Conservation (phyloP, 2,113 vertebrate species). For the Pelecanoides urinatrix region DNA sequence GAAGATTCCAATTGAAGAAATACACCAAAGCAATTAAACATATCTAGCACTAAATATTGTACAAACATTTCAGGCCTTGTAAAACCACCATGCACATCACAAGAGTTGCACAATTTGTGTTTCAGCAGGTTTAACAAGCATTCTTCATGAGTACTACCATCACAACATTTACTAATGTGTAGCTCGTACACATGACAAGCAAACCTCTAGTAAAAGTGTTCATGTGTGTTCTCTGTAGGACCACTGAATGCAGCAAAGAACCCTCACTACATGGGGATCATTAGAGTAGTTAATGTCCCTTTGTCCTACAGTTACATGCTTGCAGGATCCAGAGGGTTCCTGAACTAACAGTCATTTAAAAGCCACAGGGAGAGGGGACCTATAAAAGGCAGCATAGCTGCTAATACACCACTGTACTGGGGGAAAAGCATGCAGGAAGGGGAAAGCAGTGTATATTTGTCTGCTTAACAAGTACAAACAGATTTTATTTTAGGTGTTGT, state of each 20-base stretch:
- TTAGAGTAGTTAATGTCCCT: background rate
- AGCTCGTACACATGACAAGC: background rate
- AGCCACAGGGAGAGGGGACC: background rate
- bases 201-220: background rate
- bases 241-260: background rate
- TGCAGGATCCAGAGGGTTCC: background rate
- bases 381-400: background rate
- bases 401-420: background rate
- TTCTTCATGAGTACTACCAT: background rate
- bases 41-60: background rate
- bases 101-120: background rate
- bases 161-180: background rate
- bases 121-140: background rate
- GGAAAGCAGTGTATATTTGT: background rate
- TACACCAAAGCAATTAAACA: background rate
- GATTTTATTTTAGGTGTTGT: background rate
- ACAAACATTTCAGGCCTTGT: background rate
- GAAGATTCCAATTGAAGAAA: background rate
- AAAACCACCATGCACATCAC: background rate
- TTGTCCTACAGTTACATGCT: background rate
- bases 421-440: background rate
- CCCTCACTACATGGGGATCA: background rate
- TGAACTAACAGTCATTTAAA: background rate
- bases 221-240: rapidly evolving
- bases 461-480: rapidly evolving